Base-by-base conservation (phyloP, 2,113 vertebrate species). In the Gadus chalcogrammus region DNA sequence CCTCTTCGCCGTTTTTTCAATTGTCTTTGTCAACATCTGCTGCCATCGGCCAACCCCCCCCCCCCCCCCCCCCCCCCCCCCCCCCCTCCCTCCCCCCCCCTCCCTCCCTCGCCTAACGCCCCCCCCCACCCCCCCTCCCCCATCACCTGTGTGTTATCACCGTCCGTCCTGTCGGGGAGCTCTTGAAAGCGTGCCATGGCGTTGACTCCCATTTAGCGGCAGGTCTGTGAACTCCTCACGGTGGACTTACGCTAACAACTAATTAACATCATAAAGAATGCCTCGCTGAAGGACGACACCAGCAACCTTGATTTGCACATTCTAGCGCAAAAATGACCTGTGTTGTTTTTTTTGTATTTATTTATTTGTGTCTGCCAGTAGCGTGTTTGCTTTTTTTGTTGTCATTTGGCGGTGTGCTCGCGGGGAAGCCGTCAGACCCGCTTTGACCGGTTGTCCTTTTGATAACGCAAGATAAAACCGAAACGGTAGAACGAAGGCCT, bases 181-280 rank as follows among this genome's bases (percentile, higher is more conserved):
- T 88, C 88, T 88, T 89, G 89, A 91, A 91, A 84, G 42, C 72
- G 74, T 85, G 89, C 88, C 89, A 89, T 63, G 82, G 83, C 83
- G 72, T 80, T 82, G 90, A 88, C 91, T 89, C 84, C 53, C 75
- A 70, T 84, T 84, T 87, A 91, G 90, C 87, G 87, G 90, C 83
- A 75, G 90, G 90, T 91, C 89, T 88, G 75, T 91, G 90, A 91
- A 90, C 89, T 91, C 87, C 90, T 89, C 86, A 87, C 78, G 88
- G 84, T 84, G 84, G 87, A 89, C 91, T 89, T 81, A 90, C 87
- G 85, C 89, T 85, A 90, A 90, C 90, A 88, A 89, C 86, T 91
- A 90, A 93, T 93, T 93, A 93, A 88, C 92, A 93, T 92, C 91
- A 92, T 91, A 92, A 93, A 92, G 91, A 84, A 78, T 65, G 52